Base-by-base conservation (phyloP, 64 coral and sea anemone species). In the Porites lutea region DNA sequence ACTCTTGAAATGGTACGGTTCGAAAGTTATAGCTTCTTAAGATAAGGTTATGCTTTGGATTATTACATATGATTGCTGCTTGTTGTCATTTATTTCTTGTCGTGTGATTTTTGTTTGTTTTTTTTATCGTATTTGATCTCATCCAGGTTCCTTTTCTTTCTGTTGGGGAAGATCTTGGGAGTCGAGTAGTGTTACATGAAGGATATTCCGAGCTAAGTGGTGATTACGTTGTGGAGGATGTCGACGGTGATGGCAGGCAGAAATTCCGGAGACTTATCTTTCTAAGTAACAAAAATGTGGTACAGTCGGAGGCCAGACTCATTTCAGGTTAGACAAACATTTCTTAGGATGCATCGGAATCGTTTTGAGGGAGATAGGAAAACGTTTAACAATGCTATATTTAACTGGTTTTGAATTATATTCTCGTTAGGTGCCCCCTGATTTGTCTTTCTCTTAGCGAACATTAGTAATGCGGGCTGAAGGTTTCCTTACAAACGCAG, bases 281-380 rank as follows among this genome's bases (percentile, higher is more conserved):
- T 57, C 80, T 98, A 22, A 95, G 69, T 48, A 89, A 98, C 57
- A 86, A 63, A 19, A 89, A 91, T 53, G 96, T 78, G 45, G 83
- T 98, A 50, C 96, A 98, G 66, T 98, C 96, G 82, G 96, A 98
- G 81, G 93, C 93, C 53, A 92, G 82, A 66, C 64, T 96, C 47
- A 21, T 88, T 52, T 48, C 86, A 89, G 95, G 90, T 93, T 8
- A 65, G 12, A 52, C 3, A 19, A 63, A 69, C 11, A 13, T 60
- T 77, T 16, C 21, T 55, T 55, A 37, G 27, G 0, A 37, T 37
- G 27, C 27, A 37, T 37, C 27, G 27, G 27, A 37, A 37, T 37
- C 27, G 27, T 37, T 37, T 37, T 37, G 27, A 37, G 27, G 27
- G 27, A 37, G 27, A 37, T 37, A 37, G 27, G 27, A 37, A 37